phyloP scores from a whole-genome alignment of 2,888 invertebrate genomes.

The Lapara coniferarum region DNA sequence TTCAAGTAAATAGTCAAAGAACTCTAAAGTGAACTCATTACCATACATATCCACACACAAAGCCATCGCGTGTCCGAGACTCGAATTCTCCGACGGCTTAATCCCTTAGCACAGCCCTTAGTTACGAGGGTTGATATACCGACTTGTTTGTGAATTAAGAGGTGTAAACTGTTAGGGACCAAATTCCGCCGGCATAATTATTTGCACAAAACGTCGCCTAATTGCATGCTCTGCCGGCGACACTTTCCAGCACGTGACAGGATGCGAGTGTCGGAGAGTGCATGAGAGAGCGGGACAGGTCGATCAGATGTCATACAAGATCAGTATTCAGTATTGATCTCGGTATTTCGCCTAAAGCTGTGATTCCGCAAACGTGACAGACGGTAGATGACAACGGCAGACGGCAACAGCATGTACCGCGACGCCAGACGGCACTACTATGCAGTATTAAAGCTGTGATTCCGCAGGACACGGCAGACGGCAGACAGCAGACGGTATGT shows the following conservation, averaged over 20 bases:
- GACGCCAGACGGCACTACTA: too few relatives aligned
- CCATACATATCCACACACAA: not conserved
- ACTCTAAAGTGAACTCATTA: not conserved
- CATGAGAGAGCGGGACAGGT: slow-evolving; percentile 36
- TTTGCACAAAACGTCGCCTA: slow-evolving; percentile 76
- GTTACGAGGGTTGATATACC: slow-evolving; percentile 41
- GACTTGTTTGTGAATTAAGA: slow-evolving; percentile 63
- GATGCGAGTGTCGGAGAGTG: slow-evolving; percentile 38
- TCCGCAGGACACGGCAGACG: too few relatives aligned
- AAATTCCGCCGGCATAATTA: slow-evolving; percentile 69
- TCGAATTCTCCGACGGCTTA: slow-evolving; percentile 37
- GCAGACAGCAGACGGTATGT: too few relatives aligned
- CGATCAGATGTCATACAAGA: not conserved
- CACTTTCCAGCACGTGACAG: slow-evolving; percentile 67
- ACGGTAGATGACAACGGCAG: too few relatives aligned
- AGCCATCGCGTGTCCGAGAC: slow-evolving; percentile 11
- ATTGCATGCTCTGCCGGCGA: slow-evolving; percentile 76
- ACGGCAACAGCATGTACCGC: too few relatives aligned
- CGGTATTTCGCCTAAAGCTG: too few relatives aligned
- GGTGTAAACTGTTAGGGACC: slow-evolving; percentile 53
- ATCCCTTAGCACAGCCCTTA: too few relatives aligned
- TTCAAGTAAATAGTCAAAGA: too few relatives aligned
- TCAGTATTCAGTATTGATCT: too few relatives aligned
- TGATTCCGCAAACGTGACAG: too few relatives aligned
- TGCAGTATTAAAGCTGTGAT: too few relatives aligned